These are phyloP conservation scores for Hypomecis atomaria DNA, from an alignment of 2,888 invertebrate genomes.

Conservation along the genomic window DNA sequence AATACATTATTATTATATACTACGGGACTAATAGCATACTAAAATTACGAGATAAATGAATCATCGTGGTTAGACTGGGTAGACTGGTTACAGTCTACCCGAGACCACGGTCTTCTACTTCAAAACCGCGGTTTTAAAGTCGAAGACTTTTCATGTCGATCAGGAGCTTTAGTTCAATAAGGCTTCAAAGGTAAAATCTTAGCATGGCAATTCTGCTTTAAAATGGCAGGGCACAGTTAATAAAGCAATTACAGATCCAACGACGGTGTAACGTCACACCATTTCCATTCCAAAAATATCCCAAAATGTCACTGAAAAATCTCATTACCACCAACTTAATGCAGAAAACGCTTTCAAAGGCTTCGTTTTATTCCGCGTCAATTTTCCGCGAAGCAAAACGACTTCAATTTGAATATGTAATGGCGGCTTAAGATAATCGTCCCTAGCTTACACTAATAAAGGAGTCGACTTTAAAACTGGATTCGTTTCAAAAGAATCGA, in stretches of 20 bases:
- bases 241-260: conserved; percentile 15
- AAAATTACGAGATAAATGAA: too few species aligned
- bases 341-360: conserved; percentile 70
- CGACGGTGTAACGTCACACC: conserved; percentile 20
- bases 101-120: too few species aligned
- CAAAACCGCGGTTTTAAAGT: too few species aligned
- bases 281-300: conserved; percentile 35
- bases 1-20: too few species aligned
- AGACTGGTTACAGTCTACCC: too few species aligned
- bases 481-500: conserved; percentile 83
- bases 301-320: conserved; percentile 55
- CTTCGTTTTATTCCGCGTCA: conserved; percentile 83
- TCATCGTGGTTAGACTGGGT: too few species aligned
- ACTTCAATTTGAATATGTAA: conserved; percentile 85
- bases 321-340: conserved; percentile 68
- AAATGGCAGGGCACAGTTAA: conserved; percentile 11
- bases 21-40: too few species aligned
- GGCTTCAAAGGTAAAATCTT: not conserved
- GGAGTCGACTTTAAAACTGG: conserved; percentile 76
- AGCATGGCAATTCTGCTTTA: not conserved
- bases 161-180: too few species aligned
- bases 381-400: conserved; percentile 82
- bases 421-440: conserved; percentile 83
- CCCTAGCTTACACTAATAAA: conserved; percentile 84
- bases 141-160: too few species aligned